A percentile compares a stretch with the other conserved stretches of the same genome.
Conservation (phyloP, 2,113 vertebrate species). For the Zosterops hypoxanthus region DNA sequence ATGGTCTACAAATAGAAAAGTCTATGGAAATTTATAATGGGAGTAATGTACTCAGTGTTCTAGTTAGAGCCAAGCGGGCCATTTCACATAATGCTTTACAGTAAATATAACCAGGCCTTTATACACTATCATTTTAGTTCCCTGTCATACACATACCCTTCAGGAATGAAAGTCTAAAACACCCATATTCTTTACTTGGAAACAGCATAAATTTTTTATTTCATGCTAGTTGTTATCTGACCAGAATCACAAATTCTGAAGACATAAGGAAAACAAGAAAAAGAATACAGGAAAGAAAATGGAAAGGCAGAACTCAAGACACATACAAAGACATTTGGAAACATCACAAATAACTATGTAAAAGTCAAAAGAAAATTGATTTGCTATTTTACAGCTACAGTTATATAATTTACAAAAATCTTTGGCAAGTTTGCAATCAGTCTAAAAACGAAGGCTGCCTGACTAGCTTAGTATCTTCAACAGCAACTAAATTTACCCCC, state of each 20-base stretch:
- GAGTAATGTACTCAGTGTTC: conserved; percentile 37
- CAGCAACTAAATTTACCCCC: not conserved
- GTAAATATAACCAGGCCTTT: conserved; percentile 31
- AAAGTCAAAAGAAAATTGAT: not conserved
- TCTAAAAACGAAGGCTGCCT: not conserved
- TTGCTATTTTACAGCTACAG: not conserved
- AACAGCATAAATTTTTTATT: not conserved
- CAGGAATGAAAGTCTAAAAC: not conserved
- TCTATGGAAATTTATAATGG: conserved; percentile 21
- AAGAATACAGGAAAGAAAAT: not conserved
- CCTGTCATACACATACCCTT: not conserved
- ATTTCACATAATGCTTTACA: conserved; percentile 37
- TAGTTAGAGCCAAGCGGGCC: not conserved
- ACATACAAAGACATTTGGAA: not conserved
- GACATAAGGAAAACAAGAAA: not conserved
- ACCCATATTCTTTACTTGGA: not conserved
- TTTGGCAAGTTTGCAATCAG: not conserved
- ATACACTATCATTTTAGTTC: not conserved
- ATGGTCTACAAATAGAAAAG: conserved; percentile 30
- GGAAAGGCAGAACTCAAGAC: not conserved
- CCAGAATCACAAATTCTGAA: not conserved
- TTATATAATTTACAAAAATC: not conserved
- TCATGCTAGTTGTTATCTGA: not conserved
- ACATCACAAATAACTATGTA: not conserved
- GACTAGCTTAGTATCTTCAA: not conserved